Evolutionary conservation across 2,113 vertebrate species (phyloP), one percentile per base, ranked within the genome.

Genomic region (Solea solea): DNA sequence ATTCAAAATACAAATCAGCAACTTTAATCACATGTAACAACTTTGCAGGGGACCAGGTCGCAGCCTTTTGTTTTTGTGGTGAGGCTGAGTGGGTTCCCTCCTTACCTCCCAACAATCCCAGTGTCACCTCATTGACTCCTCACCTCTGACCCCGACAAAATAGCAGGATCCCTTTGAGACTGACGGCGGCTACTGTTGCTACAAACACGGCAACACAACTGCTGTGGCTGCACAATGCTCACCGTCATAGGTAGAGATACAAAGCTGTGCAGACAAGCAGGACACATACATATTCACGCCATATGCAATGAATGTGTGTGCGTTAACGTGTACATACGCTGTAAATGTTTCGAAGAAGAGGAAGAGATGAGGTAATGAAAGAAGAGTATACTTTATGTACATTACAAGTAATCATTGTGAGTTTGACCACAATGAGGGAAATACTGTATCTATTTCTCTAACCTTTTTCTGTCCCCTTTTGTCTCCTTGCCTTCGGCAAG

Each of bases 181-280:
- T 88, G 87, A 90, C 89, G 89, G 80, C 74, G 68, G 74, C 87
- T 89, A 73, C 84, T 91, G 90, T 80, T 73, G 74, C 72, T 60
- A 84, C 83, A 86, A 80, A 87, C 84, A 86, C 62, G 60, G 76
- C 44, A 74, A 71, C 72, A 64, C 46, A 15, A 49, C 62, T 21
- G 48, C 42, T 34, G 44, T 28, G 78, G 72, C 60, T 70, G 61
- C 72, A 55, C 11, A 25, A 12, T 27, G 46, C 48, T 60, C 40
- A n/a, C 51, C 49, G 9, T 42, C 48, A 61, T 71, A 14, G 53
- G 61, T 65, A 48, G 39, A 49, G 68, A 42, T 8, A 13, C 56
- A 7, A 68, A 83, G 72, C 56, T 51, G 9, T n/a, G n/a, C n/a
- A n/a, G n/a, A n/a, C n/a, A n/a, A n/a, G n/a, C n/a, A n/a, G n/a